Percentiles rank a stretch among this genome's conserved stretches.
Conservation (phyloP, 2,113 vertebrate genomes). For the Lophotis ruficrista region DNA sequence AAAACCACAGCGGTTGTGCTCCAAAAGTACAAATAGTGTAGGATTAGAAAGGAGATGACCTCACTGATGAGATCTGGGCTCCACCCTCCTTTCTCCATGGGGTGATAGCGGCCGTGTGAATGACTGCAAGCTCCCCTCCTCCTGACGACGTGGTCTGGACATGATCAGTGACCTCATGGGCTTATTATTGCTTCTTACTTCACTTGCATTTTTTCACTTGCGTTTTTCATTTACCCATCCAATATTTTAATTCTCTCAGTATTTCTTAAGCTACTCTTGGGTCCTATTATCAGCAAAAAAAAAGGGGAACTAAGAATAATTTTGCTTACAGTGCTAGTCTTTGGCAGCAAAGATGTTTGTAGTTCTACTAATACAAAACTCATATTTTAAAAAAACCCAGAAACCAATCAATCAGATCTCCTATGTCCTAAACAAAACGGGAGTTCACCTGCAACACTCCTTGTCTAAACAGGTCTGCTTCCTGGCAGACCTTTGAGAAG, state of each 20-base stretch:
- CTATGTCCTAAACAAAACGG: not conserved
- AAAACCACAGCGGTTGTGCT: not conserved
- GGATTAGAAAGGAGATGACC: slow-evolving; percentile 26
- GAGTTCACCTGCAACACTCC: not conserved
- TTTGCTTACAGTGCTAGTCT: not conserved
- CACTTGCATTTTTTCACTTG: not conserved
- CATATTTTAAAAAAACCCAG: not conserved
- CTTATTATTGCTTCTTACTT: slow-evolving; percentile 36
- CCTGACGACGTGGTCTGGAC: not conserved
- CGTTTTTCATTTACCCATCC: not conserved
- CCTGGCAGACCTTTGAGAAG: not conserved
- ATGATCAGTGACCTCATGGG: slow-evolving; percentile 17
- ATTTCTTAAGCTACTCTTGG: slow-evolving; percentile 31
- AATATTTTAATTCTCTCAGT: slow-evolving; percentile 24
- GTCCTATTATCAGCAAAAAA: slow-evolving; percentile 3
- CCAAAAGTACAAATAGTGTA: not conserved
- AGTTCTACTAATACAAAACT: not conserved
- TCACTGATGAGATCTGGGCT: slow-evolving; percentile 28
- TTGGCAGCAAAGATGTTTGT: slow-evolving; percentile 14
- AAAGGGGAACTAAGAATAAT: slow-evolving; percentile 19
- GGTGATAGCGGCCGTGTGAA: not conserved
- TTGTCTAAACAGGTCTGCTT: not conserved
- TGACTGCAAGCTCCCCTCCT: not conserved
- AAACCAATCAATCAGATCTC: not conserved
- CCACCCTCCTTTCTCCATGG: slow-evolving; percentile 15